Evolutionary conservation across 2,113 vertebrate genomes (phyloP), one percentile per base, ranked within the genome.

Genomic region (Stegostoma tigrinum): DNA sequence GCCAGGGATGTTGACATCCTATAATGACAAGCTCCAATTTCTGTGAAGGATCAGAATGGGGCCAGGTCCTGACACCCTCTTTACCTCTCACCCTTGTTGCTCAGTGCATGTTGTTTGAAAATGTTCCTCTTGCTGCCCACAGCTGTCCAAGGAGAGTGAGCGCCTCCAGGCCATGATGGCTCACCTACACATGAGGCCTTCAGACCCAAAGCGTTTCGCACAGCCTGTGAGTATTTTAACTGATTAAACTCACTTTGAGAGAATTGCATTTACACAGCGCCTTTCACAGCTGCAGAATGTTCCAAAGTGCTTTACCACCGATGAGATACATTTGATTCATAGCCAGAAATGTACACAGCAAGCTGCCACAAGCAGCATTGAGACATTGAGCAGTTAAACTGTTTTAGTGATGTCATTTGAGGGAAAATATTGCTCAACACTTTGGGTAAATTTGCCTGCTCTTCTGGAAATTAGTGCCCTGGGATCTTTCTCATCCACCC

Each of bases 81-180:
- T 34, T 15, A 55, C 27, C 52, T 61, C 87, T 66, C 21, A 42
- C 21, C 17, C 2, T 66, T 17, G 15, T 66, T 34, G 15, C n/a
- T 42, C 4, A 21, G 0, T 83, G 3, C 38, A 21, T 7, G 17
- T 83, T 19, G 80, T 17, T 19, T 83, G 80, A 83, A 23, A 17
- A 42, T 5, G 38, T 83, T 42, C 52, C 48, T 94, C 34, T 96
- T 90, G 96, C 95, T 96, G 70, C 27, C 96, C 87, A 21, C 98
- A 99, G 99, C 98, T 99, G 96, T 98, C 99, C 14, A 99, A 99
- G 97, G 99, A 99, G 97, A 99, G 99, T 0, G 99, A 99, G 97
- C 98, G 99, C 96, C 98, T 99, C 95, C 99, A 99, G 96, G 99
- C 99, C 34, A 99, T 99, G 99, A 99, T 99, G 99, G 98, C 99